Evolutionary conservation across 2,888 invertebrate genomes (phyloP).

Genomic region (Drosophila kambysellisi): DNA sequence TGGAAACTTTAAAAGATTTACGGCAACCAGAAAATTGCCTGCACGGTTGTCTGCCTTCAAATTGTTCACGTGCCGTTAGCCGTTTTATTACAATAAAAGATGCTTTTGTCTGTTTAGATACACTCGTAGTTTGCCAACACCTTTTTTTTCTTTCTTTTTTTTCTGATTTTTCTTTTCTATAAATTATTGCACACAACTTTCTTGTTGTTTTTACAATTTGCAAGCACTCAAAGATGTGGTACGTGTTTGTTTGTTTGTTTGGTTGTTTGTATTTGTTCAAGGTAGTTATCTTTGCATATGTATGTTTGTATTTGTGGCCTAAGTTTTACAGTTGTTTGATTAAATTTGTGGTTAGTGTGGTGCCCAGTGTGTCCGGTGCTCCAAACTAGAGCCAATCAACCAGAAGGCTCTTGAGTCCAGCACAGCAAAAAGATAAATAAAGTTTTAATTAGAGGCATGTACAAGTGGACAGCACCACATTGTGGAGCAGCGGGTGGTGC

Average conservation of each 20-base stretch:
- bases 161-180: slow-evolving; percentile 32
- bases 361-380: slow-evolving; percentile 6
- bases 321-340: slow-evolving; percentile 64
- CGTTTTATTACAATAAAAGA: slow-evolving; percentile 65
- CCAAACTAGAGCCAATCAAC: slow-evolving; percentile 37
- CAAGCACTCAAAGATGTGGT: slow-evolving; percentile 49
- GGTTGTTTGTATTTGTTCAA: slow-evolving; percentile 19
- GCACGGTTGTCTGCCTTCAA: slow-evolving; percentile 19
- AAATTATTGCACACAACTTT: slow-evolving; percentile 68
- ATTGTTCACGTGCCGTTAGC: slow-evolving; percentile 47
- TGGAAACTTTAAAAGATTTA: slow-evolving; percentile 69
- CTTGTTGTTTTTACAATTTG: slow-evolving; percentile 53
- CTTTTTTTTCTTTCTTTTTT: slow-evolving; percentile 18
- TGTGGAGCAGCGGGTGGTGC: not conserved
- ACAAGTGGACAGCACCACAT: slow-evolving; percentile 15
- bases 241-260: slow-evolving; percentile 37
- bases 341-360: slow-evolving; percentile 65
- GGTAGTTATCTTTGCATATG: slow-evolving; percentile 33
- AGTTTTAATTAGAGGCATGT: slow-evolving; percentile 71
- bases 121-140: slow-evolving; percentile 40
- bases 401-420: slow-evolving; percentile 14
- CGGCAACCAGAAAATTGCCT: slow-evolving; percentile 18
- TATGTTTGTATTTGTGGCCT: slow-evolving; percentile 27
- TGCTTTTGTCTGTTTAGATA: slow-evolving; percentile 46
- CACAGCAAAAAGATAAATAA: slow-evolving; percentile 48